Evolutionary conservation across 2,888 invertebrate species (phyloP).

Genomic region (Agonopterix heracliana): DNA sequence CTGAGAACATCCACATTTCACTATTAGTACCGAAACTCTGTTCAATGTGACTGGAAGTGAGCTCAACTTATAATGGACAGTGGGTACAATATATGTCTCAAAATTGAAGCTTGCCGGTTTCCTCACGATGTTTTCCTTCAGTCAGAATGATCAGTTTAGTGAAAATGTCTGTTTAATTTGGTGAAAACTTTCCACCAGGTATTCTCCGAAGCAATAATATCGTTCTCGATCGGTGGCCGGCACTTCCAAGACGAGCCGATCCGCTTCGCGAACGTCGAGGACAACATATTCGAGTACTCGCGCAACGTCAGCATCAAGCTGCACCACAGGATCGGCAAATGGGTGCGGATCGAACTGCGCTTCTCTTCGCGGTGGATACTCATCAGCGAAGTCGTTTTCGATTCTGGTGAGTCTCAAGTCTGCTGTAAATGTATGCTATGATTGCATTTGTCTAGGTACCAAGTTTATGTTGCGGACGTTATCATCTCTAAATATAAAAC

Average conservation of each 20-base stretch:
- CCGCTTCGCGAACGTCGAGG: slow-evolving; percentile 82
- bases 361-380: slow-evolving; percentile 92
- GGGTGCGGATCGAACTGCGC: slow-evolving; percentile 84
- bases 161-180: no score
- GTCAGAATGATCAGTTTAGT: no score
- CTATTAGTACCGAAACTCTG: no score
- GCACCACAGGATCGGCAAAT: slow-evolving; percentile 87
- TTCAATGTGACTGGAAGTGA: no score
- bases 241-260: slow-evolving; percentile 87
- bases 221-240: slow-evolving; percentile 88
- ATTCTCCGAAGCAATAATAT: slow-evolving; percentile 86
- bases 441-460: no score
- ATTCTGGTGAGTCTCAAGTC: slow-evolving; percentile 78
- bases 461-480: no score
- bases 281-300: slow-evolving; percentile 86
- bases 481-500: background rate
- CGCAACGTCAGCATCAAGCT: slow-evolving; percentile 89
- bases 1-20: no score
- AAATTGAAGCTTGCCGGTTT: no score
- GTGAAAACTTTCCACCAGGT: slow-evolving; percentile 66
- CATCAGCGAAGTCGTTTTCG: slow-evolving; percentile 92
- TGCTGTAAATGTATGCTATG: no score
- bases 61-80: no score
- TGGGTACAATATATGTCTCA: no score
- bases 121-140: no score